A percentile compares a stretch with the other conserved stretches of the same genome.
These are phyloP conservation scores for Heliconius congener DNA, from an alignment of 1,140 invertebrate genomes.

Conservation along the genomic window DNA sequence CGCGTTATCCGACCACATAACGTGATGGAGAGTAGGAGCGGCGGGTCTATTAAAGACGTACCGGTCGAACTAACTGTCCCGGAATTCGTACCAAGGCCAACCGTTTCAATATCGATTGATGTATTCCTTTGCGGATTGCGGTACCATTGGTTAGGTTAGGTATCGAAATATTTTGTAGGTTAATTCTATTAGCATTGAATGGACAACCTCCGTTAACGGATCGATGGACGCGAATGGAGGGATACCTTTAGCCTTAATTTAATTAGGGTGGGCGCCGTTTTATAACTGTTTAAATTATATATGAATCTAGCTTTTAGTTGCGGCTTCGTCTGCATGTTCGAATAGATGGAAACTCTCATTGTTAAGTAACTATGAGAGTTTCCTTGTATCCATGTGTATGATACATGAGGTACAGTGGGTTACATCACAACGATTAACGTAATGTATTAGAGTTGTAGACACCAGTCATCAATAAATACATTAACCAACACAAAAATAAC, in stretches of 20 bases:
- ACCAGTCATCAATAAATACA: too few species aligned
- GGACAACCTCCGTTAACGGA: background rate
- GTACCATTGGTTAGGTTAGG: background rate
- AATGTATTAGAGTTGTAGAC: too few species aligned
- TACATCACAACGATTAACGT: too few species aligned
- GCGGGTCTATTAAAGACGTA: slow-evolving; percentile 42
- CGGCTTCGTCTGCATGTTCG: too few species aligned
- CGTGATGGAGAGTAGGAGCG: slow-evolving; percentile 12
- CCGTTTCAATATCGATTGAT: slow-evolving; percentile 46
- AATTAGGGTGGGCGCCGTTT: background rate
- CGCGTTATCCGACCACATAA: background rate
- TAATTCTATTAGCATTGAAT: slow-evolving; percentile 25
- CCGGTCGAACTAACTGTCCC: slow-evolving; percentile 58
- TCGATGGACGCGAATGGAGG: background rate
- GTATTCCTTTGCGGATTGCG: slow-evolving; percentile 29
- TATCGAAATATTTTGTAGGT: slow-evolving; percentile 23
- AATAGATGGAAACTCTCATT: too few species aligned
- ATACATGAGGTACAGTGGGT: too few species aligned
- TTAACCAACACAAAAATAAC: too few species aligned
- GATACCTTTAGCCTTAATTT: background rate
- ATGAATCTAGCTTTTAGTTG: background rate
- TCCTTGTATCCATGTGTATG: too few species aligned
- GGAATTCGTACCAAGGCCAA: slow-evolving; percentile 60
- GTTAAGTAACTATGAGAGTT: too few species aligned
- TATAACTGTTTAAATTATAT: background rate